Base-by-base conservation (phyloP, 2,888 invertebrate species). In the Eupithecia insigniata region DNA sequence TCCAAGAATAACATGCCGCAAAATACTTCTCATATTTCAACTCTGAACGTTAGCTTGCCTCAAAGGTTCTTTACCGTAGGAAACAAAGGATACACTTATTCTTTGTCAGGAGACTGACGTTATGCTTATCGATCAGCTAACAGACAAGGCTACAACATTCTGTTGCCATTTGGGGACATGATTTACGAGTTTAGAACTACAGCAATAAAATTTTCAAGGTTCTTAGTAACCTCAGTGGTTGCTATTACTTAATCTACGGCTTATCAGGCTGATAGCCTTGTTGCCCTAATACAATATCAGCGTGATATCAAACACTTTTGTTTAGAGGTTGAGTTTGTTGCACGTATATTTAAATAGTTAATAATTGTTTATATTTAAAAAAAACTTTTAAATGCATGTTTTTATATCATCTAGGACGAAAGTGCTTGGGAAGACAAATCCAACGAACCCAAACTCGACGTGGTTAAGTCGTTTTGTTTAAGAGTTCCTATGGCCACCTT, bases 211-310 rank as follows among this genome's bases (percentile, higher is more conserved):
- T 64, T 2, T 72, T 74, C 76, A 78, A 78, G 78, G 78, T 71
- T 55, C 14, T 34, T 18, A 36, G 60, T 73, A 16, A 36, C 73
- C 70, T 39, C 66, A 69, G 71, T 68, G 30, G 66, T 66, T 34
- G 14, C 30, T 32, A 68, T 58, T 67, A 60, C 34, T 70, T 26
- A 65, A 51, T 61, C 66, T 69, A 30, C 18, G 71, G 69, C 66
- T 75, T 76, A 78, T 78, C 78, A 55, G 51, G 22, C 28, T 39
- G 43, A 39, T 78, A 78, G 76, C 76, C 78, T 76, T 73, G 75
- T 43, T 26, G 32, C 64, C 16, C 61, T 12, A 34, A 64, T n/a
- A 64, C 22, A 7, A 34, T 36, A 16, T 7, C 22, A 34, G n/a
- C 22, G 36, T 62, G 60, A n/a, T 32, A 32, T 30, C n/a, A n/a